Percentiles rank a stretch among this genome's conserved stretches.
Conservation (phyloP, 2,797 vertebrate genomes). For the Benthosema pterotum region DNA sequence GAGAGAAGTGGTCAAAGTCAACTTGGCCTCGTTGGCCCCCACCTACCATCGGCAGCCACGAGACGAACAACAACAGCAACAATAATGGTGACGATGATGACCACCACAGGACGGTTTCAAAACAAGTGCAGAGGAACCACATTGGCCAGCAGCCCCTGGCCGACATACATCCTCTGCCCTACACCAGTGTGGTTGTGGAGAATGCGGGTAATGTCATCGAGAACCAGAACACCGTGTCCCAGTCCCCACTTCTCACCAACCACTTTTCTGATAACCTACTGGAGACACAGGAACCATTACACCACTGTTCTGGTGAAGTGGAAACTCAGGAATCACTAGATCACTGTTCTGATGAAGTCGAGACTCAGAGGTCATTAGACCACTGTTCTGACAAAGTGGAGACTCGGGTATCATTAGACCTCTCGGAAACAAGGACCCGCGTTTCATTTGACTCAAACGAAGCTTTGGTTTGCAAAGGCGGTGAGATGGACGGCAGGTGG, state of each 20-base stretch:
- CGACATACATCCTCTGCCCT: too few species aligned
- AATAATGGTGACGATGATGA: too few species aligned
- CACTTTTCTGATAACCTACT: too few species aligned
- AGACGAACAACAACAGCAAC: too few species aligned
- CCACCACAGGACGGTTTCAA: background rate
- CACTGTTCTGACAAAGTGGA: background rate
- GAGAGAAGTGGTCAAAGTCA: constrained; percentile 15
- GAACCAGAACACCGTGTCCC: too few species aligned
- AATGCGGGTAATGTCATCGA: too few species aligned
- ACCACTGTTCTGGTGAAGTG: background rate
- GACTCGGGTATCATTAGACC: constrained; percentile 3
- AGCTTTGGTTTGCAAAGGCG: background rate
- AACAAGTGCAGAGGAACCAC: constrained; percentile 15
- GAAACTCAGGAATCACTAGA: constrained; percentile 9
- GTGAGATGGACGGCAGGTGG: background rate
- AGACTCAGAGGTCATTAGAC: constrained; percentile 7
- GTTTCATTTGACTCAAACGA: constrained; percentile 14
- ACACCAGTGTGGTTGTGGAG: too few species aligned
- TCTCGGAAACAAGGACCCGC: background rate
- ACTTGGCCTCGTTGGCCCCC: constrained; percentile 13
- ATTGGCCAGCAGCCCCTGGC: too few species aligned
- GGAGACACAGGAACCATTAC: constrained; percentile 6
- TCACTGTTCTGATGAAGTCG: background rate
- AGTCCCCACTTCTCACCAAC: too few species aligned
- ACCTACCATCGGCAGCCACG: background rate